Percentiles rank a stretch among this genome's conserved stretches.
Evolutionary conservation across 1,140 invertebrate genomes (phyloP).

Genomic region (Hermetia illucens): DNA sequence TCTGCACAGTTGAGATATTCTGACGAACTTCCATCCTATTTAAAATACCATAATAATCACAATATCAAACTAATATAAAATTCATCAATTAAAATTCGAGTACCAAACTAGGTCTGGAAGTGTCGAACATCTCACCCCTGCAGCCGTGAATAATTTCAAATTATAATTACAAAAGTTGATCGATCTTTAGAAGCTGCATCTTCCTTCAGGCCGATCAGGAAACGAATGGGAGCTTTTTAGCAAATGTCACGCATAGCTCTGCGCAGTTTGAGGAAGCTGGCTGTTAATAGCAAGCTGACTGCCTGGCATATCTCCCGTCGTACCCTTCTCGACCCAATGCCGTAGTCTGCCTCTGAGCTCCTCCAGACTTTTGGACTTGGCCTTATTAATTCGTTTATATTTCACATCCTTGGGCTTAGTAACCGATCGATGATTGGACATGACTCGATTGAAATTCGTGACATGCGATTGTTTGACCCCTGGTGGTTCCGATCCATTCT

Average conservation of each 20-base stretch:
- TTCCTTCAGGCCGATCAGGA: too few relatives aligned
- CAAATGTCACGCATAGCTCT: constrained; percentile 28
- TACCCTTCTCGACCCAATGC: constrained; percentile 71
- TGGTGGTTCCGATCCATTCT: too few relatives aligned
- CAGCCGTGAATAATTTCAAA: too few relatives aligned
- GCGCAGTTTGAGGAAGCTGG: constrained; percentile 24
- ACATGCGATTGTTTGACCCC: constrained; percentile 36
- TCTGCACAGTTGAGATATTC: too few relatives aligned
- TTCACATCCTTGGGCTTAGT: constrained; percentile 83
- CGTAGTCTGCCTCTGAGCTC: constrained; percentile 65
- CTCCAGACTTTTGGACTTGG: constrained; percentile 76
- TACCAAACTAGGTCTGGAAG: too few relatives aligned
- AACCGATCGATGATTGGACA: constrained; percentile 78
- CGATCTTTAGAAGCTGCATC: not conserved
- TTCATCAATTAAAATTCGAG: too few relatives aligned
- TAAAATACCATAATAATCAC: too few relatives aligned
- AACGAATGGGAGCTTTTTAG: too few relatives aligned
- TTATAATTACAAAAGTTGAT: not conserved
- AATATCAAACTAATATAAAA: too few relatives aligned
- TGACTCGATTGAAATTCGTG: constrained; percentile 69
- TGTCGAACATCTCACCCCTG: too few relatives aligned
- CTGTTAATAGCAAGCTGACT: constrained; percentile 4
- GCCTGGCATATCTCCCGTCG: not conserved
- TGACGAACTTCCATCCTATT: too few relatives aligned
- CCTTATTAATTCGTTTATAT: constrained; percentile 80